phyloP scores from a whole-genome alignment of 2,113 vertebrate species.

The Grammomys surdaster region DNA sequence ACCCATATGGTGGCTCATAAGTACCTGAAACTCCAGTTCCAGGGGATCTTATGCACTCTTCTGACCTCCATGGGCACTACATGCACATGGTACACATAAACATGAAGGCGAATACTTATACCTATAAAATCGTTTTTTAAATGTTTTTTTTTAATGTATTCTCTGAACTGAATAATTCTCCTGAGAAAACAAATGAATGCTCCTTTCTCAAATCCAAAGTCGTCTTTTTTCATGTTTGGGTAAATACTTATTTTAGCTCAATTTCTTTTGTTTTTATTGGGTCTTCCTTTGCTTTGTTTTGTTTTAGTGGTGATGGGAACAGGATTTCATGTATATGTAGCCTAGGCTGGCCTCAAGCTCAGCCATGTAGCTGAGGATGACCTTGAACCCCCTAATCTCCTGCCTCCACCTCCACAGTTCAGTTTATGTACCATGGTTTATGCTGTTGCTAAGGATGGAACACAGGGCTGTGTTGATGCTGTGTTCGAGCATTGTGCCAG shows the following conservation, averaged over 20 bases:
- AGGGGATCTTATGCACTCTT: background rate
- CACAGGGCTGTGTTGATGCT: background rate
- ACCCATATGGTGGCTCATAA: background rate
- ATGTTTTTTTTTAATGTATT: background rate
- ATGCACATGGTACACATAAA: background rate
- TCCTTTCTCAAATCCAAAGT: background rate
- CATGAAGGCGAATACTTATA: background rate
- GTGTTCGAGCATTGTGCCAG: no score
- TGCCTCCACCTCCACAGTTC: background rate
- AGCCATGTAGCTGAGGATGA: background rate
- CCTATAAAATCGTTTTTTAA: background rate
- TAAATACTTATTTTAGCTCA: background rate
- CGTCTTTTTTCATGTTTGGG: background rate
- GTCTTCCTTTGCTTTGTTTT: background rate
- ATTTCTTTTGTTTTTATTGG: background rate
- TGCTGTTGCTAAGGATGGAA: background rate
- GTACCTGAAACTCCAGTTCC: background rate
- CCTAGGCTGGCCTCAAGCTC: background rate
- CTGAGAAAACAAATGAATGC: background rate
- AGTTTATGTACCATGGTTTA: background rate
- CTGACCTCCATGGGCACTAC: background rate
- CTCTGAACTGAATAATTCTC: background rate
- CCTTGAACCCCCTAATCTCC: background rate
- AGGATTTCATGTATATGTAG: no score
- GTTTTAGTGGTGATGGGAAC: background rate